phyloP scores from a whole-genome alignment of 2,888 invertebrate species.

The Crioceris asparagi region DNA sequence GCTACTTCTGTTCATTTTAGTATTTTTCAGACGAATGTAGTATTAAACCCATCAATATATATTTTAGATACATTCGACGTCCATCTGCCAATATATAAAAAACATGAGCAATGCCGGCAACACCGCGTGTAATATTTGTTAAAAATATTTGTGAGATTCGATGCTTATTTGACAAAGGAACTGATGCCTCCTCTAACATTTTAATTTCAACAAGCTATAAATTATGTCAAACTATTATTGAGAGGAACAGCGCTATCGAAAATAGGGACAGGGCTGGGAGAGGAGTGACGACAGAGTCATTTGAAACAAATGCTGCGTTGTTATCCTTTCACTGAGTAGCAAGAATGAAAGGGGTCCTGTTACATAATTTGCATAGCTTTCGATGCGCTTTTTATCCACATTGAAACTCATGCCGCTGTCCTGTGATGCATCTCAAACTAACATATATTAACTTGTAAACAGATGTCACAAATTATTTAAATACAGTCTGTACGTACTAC shows the following conservation, averaged over 20 bases:
- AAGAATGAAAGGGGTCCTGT: constrained; percentile 18
- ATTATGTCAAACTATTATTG: constrained; percentile 1
- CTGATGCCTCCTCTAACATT: no score
- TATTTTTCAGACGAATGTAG: no score
- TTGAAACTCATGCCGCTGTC: constrained; percentile 13
- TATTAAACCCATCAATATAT: no score
- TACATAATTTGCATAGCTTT: constrained; percentile 30
- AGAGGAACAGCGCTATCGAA: constrained; percentile 8
- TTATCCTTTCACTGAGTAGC: constrained; percentile 16
- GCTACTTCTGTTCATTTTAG: no score
- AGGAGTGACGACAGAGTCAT: constrained; percentile 20
- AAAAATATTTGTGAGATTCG: no score
- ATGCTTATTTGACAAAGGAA: no score
- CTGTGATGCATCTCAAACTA: constrained; percentile 4
- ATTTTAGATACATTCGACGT: no score
- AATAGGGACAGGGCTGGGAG: constrained; percentile 12
- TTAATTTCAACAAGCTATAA: constrained; percentile 1
- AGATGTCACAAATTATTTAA: constrained; percentile 30
- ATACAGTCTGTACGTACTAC: no score
- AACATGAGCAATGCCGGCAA: no score
- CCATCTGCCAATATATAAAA: no score
- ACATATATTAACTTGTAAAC: constrained; percentile 33
- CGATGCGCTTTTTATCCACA: constrained; percentile 26
- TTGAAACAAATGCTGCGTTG: constrained; percentile 25
- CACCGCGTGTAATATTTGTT: no score